Evolutionary conservation across 2,797 vertebrate species (phyloP).

Genomic region (Coreius guichenoti): DNA sequence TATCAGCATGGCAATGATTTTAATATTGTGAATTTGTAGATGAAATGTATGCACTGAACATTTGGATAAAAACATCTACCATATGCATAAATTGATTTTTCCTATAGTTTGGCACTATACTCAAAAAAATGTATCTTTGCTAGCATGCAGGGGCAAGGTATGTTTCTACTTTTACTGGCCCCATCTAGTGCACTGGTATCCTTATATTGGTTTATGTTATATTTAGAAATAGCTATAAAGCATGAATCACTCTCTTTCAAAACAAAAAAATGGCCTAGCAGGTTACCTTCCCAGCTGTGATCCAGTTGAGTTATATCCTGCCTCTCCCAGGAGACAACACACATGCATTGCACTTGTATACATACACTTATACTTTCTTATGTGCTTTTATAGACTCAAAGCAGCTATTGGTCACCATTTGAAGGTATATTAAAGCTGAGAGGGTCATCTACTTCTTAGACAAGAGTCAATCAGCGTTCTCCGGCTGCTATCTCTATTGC

Average conservation of each 20-base stretch:
- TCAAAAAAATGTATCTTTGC: neutral
- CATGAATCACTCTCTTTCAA: constrained; percentile 28
- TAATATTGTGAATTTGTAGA: neutral
- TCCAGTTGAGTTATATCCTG: neutral
- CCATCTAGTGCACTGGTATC: neutral
- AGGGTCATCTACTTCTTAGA: constrained; percentile 29
- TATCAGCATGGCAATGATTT: neutral
- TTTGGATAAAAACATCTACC: neutral
- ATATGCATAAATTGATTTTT: neutral
- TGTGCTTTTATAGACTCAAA: constrained; percentile 17
- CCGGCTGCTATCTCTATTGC: neutral
- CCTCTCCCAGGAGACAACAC: neutral
- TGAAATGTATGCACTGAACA: neutral
- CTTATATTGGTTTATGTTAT: constrained; percentile 2
- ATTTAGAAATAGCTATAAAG: constrained; percentile 22
- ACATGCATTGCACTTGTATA: constrained; percentile 2
- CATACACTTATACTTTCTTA: neutral
- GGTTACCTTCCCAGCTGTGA: constrained; percentile 31
- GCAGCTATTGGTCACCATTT: constrained; percentile 22
- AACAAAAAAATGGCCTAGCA: constrained; percentile 31
- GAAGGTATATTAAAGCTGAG: constrained; percentile 18
- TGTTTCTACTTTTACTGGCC: neutral
- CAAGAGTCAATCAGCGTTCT: constrained; percentile 9
- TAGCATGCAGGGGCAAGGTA: neutral
- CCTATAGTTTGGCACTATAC: neutral